Evolutionary conservation across 2,797 vertebrate genomes (phyloP), one percentile per base, ranked within the genome.

Genomic region (Platyrinchus mystaceus): DNA sequence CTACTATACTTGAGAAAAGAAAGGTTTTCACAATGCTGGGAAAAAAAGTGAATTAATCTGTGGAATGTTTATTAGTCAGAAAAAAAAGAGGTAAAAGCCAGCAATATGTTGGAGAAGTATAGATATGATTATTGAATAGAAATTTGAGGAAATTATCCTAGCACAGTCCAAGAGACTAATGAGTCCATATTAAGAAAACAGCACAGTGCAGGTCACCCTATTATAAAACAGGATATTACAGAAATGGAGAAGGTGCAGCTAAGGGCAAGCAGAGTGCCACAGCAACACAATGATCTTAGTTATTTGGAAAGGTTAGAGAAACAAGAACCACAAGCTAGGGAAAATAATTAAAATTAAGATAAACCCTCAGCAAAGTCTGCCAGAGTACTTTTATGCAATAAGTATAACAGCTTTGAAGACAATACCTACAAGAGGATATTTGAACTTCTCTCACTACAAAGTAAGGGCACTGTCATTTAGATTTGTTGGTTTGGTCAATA

Each of bases 151-250:
- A 96, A 96, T 93, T 93, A 93, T 92, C 64, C 59, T 39, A 62
- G 70, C 90, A 91, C 64, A 88, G 49, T 93, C 84, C 75, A 84
- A 92, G 83, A 82, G 60, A 95, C 71, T 95, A 97, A 97, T 95
- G 94, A 97, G 84, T 84, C 81, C 69, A 56, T 86, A 93, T 84
- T 84, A 96, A 92, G 87, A 92, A 90, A 92, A 86, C 4, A 16
- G 89, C 52, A 87, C 79, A 82, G 41, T 77, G 88, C 71, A 89
- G 41, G 78, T 93, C 94, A 95, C n/a, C 49, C 90, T 95, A 86
- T 95, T 96, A 95, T 95, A 89, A 88, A 90, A 96, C 96, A 97
- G 87, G 84, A 96, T 95, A 81, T 90, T 94, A 96, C 92, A 97
- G 76, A 96, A 92, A 96, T 81, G 76, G 95, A 80, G 93, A 89